A percentile compares a stretch with the other conserved stretches of the same genome.
phyloP scores from a whole-genome alignment of 2,797 vertebrate species.

The Okamejei kenojei region DNA sequence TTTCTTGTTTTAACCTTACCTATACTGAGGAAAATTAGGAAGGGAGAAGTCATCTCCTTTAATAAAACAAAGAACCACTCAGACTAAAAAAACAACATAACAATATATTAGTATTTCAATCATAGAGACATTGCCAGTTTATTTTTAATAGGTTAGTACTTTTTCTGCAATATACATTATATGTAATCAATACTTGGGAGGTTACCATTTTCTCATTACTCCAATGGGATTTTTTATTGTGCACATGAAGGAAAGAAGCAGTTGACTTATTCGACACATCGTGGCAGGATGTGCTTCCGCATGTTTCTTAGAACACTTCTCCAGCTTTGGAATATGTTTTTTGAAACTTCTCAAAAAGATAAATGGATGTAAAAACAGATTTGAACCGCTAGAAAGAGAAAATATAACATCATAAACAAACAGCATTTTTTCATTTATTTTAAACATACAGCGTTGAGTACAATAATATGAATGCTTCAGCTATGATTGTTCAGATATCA shows the following conservation, averaged over 20 bases:
- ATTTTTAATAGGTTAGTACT: constrained; percentile 27
- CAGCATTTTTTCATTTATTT: not conserved
- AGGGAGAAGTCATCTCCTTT: not conserved
- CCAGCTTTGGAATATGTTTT: constrained; percentile 62
- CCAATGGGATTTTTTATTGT: not conserved
- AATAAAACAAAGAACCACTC: not conserved
- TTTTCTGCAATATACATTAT: not conserved
- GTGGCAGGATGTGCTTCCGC: not conserved
- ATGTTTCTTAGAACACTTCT: constrained; percentile 53
- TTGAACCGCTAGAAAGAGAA: constrained; percentile 62
- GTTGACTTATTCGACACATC: not conserved
- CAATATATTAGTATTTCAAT: not conserved
- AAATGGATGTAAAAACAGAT: constrained; percentile 58
- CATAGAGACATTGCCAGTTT: not conserved
- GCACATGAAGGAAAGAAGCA: not conserved
- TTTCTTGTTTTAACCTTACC: not conserved
- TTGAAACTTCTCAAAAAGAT: constrained; percentile 64
- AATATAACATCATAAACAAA: constrained; percentile 33
- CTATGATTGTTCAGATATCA: not conserved
- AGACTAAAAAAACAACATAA: not conserved
- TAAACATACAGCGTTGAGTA: not conserved
- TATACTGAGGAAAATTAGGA: not conserved
- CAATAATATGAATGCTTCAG: not conserved
- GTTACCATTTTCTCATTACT: not conserved
- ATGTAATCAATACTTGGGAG: not conserved